Base-by-base conservation (phyloP, 2,888 invertebrate genomes). In the Pyrgus malvae region DNA sequence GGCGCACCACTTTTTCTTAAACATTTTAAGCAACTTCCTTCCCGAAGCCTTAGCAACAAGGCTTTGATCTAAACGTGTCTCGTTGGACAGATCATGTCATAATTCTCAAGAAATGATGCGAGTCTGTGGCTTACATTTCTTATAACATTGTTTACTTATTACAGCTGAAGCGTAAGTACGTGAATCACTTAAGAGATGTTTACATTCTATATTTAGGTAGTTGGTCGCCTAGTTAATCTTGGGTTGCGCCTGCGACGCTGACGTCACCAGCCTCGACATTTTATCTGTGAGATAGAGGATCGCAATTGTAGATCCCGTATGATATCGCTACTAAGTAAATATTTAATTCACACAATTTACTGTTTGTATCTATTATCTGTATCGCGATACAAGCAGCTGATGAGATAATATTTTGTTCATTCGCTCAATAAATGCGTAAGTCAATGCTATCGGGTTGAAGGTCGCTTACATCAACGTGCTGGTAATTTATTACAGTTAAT, bases 121-220 rank as follows among this genome's bases (percentile, higher is more conserved):
- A 31, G 41, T 41, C 33, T 35, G 25, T 35, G 33, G 42, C 27
- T 40, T 53, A 29, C 14, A 53, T 21, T 48, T 37, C 14, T 53
- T 53, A 38, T 46, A 45, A 46, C 38, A 45, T 33, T 48, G 53
- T 59, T 64, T 60, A 59, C 57, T 54, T 54, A 48, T 61, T 65
- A 50, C 49, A 48, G 33, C 56, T 54, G 48, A 53, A 53, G 46
- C 35, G 54, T 54, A 27, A 33, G 56, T 55, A 69, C 67, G 75
- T 83, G 83, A 84, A 74, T 83, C 83, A 84, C 74, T 75, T 76
- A 74, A 72, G 69, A 68, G 62, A 67, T 79, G 76, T 83, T 83
- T 85, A 79, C 76, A 64, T 70, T 75, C 80, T 85, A 83, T 83
- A 80, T 83, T 77, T 81, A 81, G 81, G 70, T 65, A 67, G 66